Percentiles rank a stretch among this genome's conserved stretches.
phyloP scores from a whole-genome alignment of 2,797 vertebrate genomes.

The Acomys russatus region DNA sequence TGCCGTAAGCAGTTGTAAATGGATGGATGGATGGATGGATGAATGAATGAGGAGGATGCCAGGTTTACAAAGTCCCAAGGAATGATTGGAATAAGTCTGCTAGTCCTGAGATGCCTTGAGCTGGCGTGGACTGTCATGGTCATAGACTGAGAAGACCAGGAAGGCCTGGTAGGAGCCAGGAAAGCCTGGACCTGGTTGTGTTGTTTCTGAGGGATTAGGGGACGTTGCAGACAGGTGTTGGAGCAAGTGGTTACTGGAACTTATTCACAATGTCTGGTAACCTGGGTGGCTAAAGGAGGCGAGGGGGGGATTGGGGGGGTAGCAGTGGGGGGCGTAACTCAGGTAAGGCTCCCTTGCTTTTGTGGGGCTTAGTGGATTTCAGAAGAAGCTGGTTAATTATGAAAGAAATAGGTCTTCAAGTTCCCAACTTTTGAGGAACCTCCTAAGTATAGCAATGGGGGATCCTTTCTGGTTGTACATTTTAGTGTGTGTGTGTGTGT shows the following conservation, averaged over 20 bases:
- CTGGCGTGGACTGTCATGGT: not conserved
- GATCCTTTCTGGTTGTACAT: not conserved
- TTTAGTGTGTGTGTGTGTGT: not conserved
- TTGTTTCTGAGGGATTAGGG: not conserved
- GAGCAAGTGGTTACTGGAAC: not conserved
- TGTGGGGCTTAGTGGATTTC: not conserved
- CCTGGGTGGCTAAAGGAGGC: not conserved
- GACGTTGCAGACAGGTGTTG: not conserved
- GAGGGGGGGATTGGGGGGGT: too few species aligned
- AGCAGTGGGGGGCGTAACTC: too few species aligned
- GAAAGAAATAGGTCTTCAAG: not conserved
- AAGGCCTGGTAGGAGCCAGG: not conserved
- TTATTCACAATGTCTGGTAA: not conserved
- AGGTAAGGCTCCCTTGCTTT: conserved; percentile 7
- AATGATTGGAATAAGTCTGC: not conserved
- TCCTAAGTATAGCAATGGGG: not conserved
- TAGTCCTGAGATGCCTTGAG: not conserved
- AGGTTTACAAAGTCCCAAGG: not conserved
- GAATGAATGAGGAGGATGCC: not conserved
- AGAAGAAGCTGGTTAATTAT: conserved; percentile 23
- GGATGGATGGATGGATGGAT: not conserved
- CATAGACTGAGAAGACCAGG: not conserved
- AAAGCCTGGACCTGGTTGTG: not conserved
- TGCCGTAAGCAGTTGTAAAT: not conserved
- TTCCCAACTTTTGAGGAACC: not conserved